Evolutionary conservation across 2,888 invertebrate species (phyloP), one percentile per base, ranked within the genome.

Genomic region (Pterobdella sp.): DNA sequence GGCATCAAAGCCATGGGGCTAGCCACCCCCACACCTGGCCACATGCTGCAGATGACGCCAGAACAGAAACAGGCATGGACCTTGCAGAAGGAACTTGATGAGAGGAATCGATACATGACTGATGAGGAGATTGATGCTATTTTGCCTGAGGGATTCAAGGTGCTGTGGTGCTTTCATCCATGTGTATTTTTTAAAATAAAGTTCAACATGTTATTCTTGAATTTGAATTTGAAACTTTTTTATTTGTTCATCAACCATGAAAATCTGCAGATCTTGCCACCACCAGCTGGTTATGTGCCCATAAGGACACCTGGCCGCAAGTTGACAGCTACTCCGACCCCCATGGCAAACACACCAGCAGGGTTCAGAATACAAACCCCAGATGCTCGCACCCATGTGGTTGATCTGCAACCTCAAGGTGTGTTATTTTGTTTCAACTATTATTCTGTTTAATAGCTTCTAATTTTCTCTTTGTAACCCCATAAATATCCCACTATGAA

Each of bases 21-120:
- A 90, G 93, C 94, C 1, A 99, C 98, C 0, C 98, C 98, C 0
- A 94, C 95, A 0, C 95, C 97, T 0, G 92, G 84, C 83, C 95
- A 96, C 80, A 86, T 96, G 76, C 91, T 95, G 76, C 92, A 94
- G 22, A 98, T 98, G 97, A 99, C 98, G 0, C 98, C 98, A 0
- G 98, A 99, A 84, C 98, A 98, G 84, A 86, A 97, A 76, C 97
- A 98, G 84, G 94, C 95, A 0, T 96, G 93, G 83, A 89, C 95
- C 36, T 95, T 95, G 95, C 96, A 97, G 84, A 89, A 94, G 80
- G 98, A 98, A 85, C 96, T 98, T 75, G 98, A 99, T 81, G 97
- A 98, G 83, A 87, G 98, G 74, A 98, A 98, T 84, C 87, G 96
- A 77, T 96, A 96, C 0, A 89, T 95, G 79, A 90, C 93, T 0